Conservation (phyloP, 1,140 invertebrate species). For the Cotesia typhae region DNA sequence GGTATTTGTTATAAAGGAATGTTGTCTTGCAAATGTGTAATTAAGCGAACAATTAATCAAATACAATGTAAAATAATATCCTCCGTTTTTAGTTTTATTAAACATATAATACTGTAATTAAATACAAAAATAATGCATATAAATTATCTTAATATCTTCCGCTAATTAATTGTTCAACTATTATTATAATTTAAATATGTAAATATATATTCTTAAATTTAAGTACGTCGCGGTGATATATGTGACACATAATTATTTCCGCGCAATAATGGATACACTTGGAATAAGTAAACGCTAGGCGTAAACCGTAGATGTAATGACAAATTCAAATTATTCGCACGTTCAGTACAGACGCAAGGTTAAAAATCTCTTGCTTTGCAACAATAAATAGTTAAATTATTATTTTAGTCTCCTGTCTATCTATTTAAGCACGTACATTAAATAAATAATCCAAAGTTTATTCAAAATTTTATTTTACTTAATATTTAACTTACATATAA, state of each 20-base stretch:
- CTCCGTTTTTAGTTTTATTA: too few species aligned
- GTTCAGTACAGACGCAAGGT: slow-evolving; percentile 17
- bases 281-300: not conserved
- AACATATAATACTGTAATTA: too few species aligned
- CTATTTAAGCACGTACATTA: not conserved
- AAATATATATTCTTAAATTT: not conserved
- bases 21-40: too few species aligned
- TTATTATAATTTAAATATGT: not conserved
- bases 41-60: too few species aligned
- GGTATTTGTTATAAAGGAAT: too few species aligned
- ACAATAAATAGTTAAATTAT: not conserved
- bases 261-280: not conserved
- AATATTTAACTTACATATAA: not conserved
- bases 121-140: too few species aligned
- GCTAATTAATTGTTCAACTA: too few species aligned
- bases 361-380: slow-evolving; percentile 5
- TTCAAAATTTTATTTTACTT: not conserved
- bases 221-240: not conserved
- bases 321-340: slow-evolving; percentile 19
- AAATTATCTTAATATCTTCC: too few species aligned
- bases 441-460: not conserved
- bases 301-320: not conserved
- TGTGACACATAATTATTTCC: slow-evolving; percentile 7
- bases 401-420: not conserved
- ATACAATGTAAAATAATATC: too few species aligned